Evolutionary conservation across 2,113 vertebrate genomes (phyloP).

Genomic region (Prionailurus bengalensis): DNA sequence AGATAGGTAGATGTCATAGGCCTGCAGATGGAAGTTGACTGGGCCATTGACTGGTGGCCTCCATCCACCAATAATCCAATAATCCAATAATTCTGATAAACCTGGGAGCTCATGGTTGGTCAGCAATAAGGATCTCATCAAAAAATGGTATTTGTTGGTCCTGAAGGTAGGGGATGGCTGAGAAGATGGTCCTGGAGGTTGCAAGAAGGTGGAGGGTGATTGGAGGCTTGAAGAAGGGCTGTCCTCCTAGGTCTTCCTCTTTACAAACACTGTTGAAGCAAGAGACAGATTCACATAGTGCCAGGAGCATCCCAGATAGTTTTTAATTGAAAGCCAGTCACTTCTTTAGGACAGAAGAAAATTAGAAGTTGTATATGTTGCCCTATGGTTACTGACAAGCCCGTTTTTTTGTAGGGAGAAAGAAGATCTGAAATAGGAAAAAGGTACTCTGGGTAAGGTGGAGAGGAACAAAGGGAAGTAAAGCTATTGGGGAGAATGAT

Average conservation of each 20-base stretch:
- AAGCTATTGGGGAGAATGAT: background rate
- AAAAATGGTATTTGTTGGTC: background rate
- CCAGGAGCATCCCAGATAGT: background rate
- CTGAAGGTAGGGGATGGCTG: background rate
- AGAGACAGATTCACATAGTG: background rate
- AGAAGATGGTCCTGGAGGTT: background rate
- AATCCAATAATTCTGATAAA: background rate
- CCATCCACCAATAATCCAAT: too few species aligned
- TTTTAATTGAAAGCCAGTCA: background rate
- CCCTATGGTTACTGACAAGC: background rate
- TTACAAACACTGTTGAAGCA: background rate
- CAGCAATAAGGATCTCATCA: background rate
- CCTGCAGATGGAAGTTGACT: background rate
- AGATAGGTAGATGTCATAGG: background rate
- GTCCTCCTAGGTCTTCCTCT: background rate
- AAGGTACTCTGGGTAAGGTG: background rate
- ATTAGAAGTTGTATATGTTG: background rate
- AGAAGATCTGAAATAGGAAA: background rate
- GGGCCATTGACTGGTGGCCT: background rate
- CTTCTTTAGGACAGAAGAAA: background rate
- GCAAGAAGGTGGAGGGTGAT: background rate
- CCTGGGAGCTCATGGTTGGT: background rate
- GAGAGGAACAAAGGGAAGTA: background rate
- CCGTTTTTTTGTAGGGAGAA: background rate
- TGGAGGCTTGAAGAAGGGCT: background rate